Evolutionary conservation across 2,797 vertebrate genomes (phyloP).

Genomic region (Diplodus puntazzo): DNA sequence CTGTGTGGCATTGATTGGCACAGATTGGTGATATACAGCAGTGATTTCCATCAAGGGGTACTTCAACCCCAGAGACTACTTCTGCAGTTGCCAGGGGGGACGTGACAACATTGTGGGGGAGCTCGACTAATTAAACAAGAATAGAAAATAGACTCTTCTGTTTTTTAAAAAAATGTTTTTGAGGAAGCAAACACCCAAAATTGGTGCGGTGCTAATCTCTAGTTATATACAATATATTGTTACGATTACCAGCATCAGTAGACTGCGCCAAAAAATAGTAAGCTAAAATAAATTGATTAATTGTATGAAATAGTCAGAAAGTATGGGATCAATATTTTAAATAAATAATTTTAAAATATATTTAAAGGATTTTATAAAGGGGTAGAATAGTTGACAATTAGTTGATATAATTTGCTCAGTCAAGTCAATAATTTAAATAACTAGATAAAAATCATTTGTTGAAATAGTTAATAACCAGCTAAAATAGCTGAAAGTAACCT

Average conservation of each 20-base stretch:
- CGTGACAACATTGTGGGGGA: not conserved
- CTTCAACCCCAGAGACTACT: not conserved
- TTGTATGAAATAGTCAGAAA: too few relatives aligned
- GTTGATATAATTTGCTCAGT: too few relatives aligned
- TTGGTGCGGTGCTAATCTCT: too few relatives aligned
- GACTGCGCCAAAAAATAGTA: not conserved
- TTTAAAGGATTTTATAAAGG: too few relatives aligned
- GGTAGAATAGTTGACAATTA: too few relatives aligned
- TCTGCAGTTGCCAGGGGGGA: not conserved
- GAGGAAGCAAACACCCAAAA: not conserved
- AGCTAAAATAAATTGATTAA: not conserved
- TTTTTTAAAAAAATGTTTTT: too few relatives aligned
- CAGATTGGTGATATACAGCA: not conserved
- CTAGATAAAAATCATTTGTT: too few relatives aligned
- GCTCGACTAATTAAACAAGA: not conserved
- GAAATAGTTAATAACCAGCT: too few relatives aligned
- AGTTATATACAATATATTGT: not conserved
- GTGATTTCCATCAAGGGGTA: constrained; percentile 6
- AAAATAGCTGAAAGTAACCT: too few relatives aligned
- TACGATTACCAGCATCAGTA: not conserved
- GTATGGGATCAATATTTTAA: not conserved
- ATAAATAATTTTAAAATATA: too few relatives aligned
- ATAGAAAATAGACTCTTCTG: not conserved
- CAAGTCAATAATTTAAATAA: too few relatives aligned
- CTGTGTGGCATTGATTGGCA: not conserved